Evolutionary conservation across 2,113 vertebrate species (phyloP).

Genomic region (Pelecanoides urinatrix): DNA sequence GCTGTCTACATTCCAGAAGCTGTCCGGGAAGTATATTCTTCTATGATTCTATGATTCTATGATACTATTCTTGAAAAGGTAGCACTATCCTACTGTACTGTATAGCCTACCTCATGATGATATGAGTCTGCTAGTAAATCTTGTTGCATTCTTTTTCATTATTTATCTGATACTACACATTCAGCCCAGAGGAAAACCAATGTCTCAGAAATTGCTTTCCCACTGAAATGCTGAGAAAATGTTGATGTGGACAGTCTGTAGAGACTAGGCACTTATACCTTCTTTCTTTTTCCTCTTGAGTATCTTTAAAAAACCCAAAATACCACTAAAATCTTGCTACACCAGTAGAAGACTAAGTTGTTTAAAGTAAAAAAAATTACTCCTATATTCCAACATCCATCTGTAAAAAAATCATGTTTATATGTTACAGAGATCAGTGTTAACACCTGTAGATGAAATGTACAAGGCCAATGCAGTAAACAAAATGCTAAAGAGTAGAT

Average conservation of each 20-base stretch:
- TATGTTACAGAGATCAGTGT: background rate
- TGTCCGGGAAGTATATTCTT: background rate
- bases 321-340: background rate
- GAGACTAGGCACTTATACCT: background rate
- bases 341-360: background rate
- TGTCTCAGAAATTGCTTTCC: background rate
- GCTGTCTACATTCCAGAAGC: background rate
- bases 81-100: background rate
- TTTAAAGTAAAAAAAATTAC: background rate
- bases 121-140: background rate
- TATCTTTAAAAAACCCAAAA: background rate
- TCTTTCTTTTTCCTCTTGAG: background rate
- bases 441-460: background rate
- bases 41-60: too few species aligned
- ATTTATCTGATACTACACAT: background rate
- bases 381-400: background rate
- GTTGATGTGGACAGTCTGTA: background rate
- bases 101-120: background rate
- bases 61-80: background rate
- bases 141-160: background rate
- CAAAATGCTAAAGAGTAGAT: background rate
- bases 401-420: background rate
- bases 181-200: background rate
- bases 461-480: background rate
- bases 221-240: background rate